Evolutionary conservation across 1,140 invertebrate species (phyloP), one percentile per base, ranked within the genome.

Genomic region (Wasmannia auropunctata): DNA sequence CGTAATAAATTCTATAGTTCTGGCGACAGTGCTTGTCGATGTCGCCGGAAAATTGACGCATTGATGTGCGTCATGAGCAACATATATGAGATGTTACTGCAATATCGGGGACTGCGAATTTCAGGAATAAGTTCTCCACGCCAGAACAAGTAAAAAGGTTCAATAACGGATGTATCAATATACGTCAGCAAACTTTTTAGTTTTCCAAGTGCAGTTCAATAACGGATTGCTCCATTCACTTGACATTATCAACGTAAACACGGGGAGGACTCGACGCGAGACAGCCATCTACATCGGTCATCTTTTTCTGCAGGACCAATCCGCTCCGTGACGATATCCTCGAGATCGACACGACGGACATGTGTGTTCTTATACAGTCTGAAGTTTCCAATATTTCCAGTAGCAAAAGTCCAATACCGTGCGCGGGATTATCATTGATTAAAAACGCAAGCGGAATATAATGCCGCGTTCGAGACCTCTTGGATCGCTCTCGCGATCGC

Each of bases 161-260:
- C n/a, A 37, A 28, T 67, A 67, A 43, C 37, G 63, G 37, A 67
- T 46, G 37, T 65, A 79, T 67, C 76, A 54, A 67, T 67, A 80
- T 54, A 80, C 31, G 60, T 67, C 43, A 49, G 31, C 14, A 37
- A 67, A 79, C 43, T 65, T 54, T 76, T 65, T 22, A 79, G 60
- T 67, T 65, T 67, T 67, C 40, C 43, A 37, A 67, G 28, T 54
- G n/a, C 62, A 25, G 10, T 37, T 49, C 43, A 67, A 56, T 43
- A 80, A 67, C 25, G 56, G 58, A 62, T 80, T 65, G 22, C n/a
- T 31, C 62, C 22, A 25, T 79, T 37, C 40, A 51, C 31, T 67
- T 49, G 60, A 76, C 37, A 60, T 28, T 76, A 62, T 67, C 43
- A 67, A 80, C n/a, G 58, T 76, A 76, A 76, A 76, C 16, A 75